A percentile compares a stretch with the other conserved stretches of the same genome.
Conservation (phyloP, 2,113 vertebrate genomes). For the Istiophorus platypterus region DNA sequence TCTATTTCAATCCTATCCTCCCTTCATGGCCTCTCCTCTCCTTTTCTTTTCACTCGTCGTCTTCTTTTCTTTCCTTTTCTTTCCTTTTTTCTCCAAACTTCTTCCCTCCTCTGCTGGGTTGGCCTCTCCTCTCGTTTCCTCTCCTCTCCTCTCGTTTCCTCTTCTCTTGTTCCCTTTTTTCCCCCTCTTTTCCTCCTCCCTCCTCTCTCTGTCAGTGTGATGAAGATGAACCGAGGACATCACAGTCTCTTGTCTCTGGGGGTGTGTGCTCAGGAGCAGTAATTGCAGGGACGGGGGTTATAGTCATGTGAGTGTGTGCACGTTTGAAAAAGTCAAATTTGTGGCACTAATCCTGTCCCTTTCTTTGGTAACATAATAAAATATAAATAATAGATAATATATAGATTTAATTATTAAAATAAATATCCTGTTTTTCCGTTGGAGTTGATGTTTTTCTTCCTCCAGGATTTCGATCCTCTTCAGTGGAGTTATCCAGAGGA, state of each 20-base stretch:
- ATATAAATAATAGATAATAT: too few species aligned
- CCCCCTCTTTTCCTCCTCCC: not conserved
- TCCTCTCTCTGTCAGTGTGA: not conserved
- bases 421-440: not conserved
- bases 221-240: conserved; percentile 27
- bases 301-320: not conserved
- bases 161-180: not conserved
- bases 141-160: fast-evolving
- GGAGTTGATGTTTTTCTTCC: too few species aligned
- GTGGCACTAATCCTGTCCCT: not conserved
- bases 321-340: too few species aligned
- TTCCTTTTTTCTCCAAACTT: too few species aligned
- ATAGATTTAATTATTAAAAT: too few species aligned
- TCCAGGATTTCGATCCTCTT: too few species aligned
- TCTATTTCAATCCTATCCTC: not conserved
- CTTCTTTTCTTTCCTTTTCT: not conserved
- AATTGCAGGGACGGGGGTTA: fast-evolving
- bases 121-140: too few species aligned
- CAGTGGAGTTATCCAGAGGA: too few species aligned
- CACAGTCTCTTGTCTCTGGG: not conserved
- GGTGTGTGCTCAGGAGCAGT: not conserved
- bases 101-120: too few species aligned
- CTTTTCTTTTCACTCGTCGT: not conserved
- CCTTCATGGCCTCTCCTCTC: fast-evolving
- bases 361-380: too few species aligned